These are phyloP conservation scores for Aquatica leii DNA, from an alignment of 2,888 invertebrate species.

Conservation along the genomic window DNA sequence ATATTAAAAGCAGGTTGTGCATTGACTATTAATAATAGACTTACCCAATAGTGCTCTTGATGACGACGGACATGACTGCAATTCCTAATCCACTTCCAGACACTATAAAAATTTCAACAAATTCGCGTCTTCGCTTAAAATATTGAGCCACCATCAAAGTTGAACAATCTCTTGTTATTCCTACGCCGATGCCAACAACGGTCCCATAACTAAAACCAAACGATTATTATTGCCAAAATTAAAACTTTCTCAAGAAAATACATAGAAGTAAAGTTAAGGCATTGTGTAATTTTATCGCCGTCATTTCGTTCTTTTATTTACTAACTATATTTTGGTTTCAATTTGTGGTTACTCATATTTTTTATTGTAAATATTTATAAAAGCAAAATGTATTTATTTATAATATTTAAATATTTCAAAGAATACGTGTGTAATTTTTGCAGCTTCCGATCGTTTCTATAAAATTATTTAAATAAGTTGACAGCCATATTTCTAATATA, in stretches of 20 bases:
- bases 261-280: no score
- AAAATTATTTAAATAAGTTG: no score
- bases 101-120: slow-evolving; percentile 88
- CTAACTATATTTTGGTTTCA: no score
- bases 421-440: no score
- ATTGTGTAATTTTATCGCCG: no score
- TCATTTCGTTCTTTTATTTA: no score
- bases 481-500: no score
- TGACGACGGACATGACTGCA: slow-evolving; percentile 82
- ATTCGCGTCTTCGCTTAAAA: slow-evolving; percentile 83
- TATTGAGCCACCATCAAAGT: slow-evolving; percentile 91
- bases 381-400: no score
- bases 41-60: slow-evolving; percentile 81
- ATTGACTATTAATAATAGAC: slow-evolving; percentile 32
- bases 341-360: no score
- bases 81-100: slow-evolving; percentile 87
- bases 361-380: no score
- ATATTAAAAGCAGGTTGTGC: slow-evolving; percentile 2
- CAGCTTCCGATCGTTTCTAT: no score
- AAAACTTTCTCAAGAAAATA: background rate
- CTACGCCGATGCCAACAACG: slow-evolving; percentile 82
- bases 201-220: slow-evolving; percentile 81
- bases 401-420: no score
- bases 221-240: background rate
- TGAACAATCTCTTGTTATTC: slow-evolving; percentile 85